Evolutionary conservation across 1,140 invertebrate species (phyloP).

Genomic region (Tetramorium simillimum): DNA sequence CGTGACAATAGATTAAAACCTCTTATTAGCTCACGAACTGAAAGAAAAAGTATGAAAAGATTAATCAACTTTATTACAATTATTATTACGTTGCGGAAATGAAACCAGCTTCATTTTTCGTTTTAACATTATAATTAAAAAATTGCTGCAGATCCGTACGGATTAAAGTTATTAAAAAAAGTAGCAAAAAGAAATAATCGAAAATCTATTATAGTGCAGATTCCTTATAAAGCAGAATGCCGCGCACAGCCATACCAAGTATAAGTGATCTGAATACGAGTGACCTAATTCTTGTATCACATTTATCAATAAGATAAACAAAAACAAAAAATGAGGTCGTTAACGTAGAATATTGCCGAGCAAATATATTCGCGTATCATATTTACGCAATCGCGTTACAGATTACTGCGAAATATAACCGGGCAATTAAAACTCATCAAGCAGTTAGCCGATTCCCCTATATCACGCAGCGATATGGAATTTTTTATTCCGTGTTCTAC

Average conservation of each 20-base stretch:
- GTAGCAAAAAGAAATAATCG: background rate
- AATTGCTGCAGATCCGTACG: background rate
- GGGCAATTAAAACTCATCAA: background rate
- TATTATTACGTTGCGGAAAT: background rate
- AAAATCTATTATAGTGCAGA: background rate
- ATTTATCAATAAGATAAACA: constrained; percentile 8
- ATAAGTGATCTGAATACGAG: background rate
- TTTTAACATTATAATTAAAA: background rate
- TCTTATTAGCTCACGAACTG: background rate
- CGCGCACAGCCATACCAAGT: background rate
- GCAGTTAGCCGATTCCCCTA: background rate
- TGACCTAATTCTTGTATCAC: background rate
- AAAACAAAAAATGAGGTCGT: background rate
- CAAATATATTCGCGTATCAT: background rate
- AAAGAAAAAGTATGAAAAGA: background rate
- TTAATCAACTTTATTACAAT: background rate
- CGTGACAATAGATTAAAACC: constrained; percentile 9
- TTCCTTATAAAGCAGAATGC: background rate
- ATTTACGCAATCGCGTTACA: constrained; percentile 22
- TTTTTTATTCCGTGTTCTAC: background rate
- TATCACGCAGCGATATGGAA: background rate
- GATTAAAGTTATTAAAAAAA: background rate
- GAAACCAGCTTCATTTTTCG: background rate
- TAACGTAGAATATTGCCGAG: background rate
- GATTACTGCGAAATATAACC: background rate